These are phyloP conservation scores for Chondrosia reniformis DNA, from an alignment of 37 sponge, comb jelly and placozoan species.

Conservation along the genomic window DNA sequence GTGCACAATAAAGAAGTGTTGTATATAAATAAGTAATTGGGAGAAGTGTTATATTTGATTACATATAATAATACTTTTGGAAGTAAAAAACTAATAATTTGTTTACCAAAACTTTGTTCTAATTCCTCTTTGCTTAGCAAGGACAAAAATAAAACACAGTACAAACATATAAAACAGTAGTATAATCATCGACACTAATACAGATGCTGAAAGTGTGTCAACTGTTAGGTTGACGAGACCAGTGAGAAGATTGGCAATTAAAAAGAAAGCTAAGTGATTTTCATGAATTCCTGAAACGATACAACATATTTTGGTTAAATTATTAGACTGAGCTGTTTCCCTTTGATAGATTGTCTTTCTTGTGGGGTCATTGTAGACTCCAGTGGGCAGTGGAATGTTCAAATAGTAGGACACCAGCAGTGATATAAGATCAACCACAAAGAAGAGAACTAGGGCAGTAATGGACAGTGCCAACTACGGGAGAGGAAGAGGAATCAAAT, in stretches of 20 bases:
- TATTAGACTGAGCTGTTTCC: too few relatives aligned
- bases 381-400: not conserved
- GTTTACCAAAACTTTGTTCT: conserved; percentile 51
- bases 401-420: conserved; percentile 28
- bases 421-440: conserved; percentile 30
- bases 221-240: conserved; percentile 82
- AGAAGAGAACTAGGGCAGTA: conserved; percentile 20
- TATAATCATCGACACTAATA: conserved; percentile 4
- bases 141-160: conserved; percentile 20
- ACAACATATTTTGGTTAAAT: conserved; percentile 29
- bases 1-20: too few relatives aligned
- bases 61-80: too few relatives aligned
- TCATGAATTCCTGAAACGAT: conserved; percentile 76
- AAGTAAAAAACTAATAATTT: too few relatives aligned
- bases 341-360: too few relatives aligned
- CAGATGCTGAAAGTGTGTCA: conserved; percentile 61
- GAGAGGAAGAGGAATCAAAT: not conserved
- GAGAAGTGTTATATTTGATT: too few relatives aligned
- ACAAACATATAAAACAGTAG: conserved; percentile 46
- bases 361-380: not conserved
- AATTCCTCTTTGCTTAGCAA: conserved; percentile 31
- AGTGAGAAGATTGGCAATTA: conserved; percentile 86
- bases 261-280: conserved; percentile 91
- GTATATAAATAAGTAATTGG: too few relatives aligned
- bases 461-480: conserved; percentile 41